Base-by-base conservation (phyloP, 2,888 invertebrate genomes). In the Colletes collaris region DNA sequence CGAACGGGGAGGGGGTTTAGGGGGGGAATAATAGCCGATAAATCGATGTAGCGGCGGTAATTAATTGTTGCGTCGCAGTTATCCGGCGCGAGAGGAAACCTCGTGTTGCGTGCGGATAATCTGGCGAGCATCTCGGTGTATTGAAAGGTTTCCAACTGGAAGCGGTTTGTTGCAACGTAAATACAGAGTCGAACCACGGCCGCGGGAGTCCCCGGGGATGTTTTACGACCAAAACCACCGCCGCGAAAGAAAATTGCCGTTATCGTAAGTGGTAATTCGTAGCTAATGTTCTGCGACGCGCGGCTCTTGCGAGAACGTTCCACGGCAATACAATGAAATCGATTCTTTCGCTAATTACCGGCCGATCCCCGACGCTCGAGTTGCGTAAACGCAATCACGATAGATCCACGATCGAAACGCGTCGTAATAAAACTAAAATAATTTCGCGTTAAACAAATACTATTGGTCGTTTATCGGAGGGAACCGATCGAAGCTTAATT, bases 81-180 rank as follows among this genome's bases (percentile, higher is more conserved):
- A 63, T 75, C 72, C 68, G n/a, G 62, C 16, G 67, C 71, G 72
- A 66, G 70, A 71, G 78, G 79, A 75, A 65, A 66, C 50, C 40
- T 40, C 69, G 76, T 56, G 70, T 84, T 80, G 85, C 85, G 85
- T 84, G 84, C 80, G 81, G 82, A 74, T 86, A 86, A 86, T 86
- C 82, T 84, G 50, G 66, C 44, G 55, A 68, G 56, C 72, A 76
- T 80, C 75, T 72, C 49, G 73, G 74, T 52, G 53, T 66, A 86
- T 82, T 68, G 86, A 82, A 79, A 84, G 82, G 78, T 70, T 80
- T 71, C 71, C 70, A 71, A 74, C 76, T 67, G 79, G 65, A 65
- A 72, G 77, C 64, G 74, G 79, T 76, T 67, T 79, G 60, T 35
- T 27, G 79, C 83, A 63, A 79, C 76, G 79, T 76, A 79, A 76